Conservation (phyloP, 2,888 invertebrate genomes). For the Rhyacophila evoluta region DNA sequence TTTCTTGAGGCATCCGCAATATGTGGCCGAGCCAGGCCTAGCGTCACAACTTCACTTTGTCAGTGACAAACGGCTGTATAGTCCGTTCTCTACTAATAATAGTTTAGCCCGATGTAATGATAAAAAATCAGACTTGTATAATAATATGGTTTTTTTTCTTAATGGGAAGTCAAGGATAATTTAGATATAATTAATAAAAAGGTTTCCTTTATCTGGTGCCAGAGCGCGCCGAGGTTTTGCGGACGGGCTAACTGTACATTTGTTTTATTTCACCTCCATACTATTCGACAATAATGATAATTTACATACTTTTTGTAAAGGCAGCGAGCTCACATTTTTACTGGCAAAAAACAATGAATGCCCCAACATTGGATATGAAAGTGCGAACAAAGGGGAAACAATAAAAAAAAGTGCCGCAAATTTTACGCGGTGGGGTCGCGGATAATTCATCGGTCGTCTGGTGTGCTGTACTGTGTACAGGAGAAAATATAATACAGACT, state of each 20-base stretch:
- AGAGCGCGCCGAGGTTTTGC: not conserved
- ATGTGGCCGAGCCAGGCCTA: too few species aligned
- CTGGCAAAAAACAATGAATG: conserved; percentile 11
- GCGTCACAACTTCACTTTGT: too few species aligned
- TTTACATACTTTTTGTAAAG: conserved; percentile 20
- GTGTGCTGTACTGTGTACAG: too few species aligned
- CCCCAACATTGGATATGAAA: not conserved
- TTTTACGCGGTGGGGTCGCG: not conserved
- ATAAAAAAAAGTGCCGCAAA: conserved; percentile 7
- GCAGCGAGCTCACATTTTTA: conserved; percentile 2
- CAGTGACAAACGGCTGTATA: too few species aligned
- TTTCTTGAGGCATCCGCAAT: too few species aligned
- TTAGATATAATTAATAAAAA: too few species aligned
- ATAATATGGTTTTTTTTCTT: too few species aligned
- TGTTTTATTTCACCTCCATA: not conserved
- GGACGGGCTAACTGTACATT: not conserved
- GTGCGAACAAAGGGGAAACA: conserved; percentile 11
- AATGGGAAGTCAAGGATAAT: too few species aligned
- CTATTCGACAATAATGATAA: conserved; percentile 1
- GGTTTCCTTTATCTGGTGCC: not conserved
- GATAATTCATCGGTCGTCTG: not conserved
- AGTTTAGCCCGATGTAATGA: too few species aligned
- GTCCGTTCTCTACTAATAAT: too few species aligned
- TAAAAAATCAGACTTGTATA: too few species aligned
- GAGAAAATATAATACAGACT: too few species aligned